Evolutionary conservation across 2,797 vertebrate genomes (phyloP).

Genomic region (Pseudochirops cupreus): DNA sequence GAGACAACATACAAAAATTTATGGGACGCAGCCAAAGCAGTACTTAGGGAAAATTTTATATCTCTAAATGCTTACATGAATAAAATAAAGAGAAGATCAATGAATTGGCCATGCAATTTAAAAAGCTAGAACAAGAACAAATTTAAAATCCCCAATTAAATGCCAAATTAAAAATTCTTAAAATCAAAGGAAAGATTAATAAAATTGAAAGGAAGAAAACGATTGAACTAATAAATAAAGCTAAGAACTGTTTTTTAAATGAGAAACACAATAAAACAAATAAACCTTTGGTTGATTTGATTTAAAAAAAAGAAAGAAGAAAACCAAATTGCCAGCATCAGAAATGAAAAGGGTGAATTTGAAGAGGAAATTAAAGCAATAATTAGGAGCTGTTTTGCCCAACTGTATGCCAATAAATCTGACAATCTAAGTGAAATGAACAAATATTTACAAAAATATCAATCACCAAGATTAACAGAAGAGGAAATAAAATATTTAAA

Average conservation of each 20-base stretch:
- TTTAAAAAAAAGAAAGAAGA: not conserved
- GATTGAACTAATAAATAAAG: not conserved
- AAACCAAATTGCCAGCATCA: not conserved
- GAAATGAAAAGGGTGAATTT: not conserved
- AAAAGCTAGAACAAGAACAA: not conserved
- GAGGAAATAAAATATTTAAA: not conserved
- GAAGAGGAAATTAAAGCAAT: not conserved
- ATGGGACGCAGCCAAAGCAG: not conserved
- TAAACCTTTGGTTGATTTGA: not conserved
- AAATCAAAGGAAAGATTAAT: not conserved
- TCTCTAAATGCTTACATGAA: not conserved
- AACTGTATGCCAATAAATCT: not conserved
- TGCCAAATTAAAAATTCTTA: not conserved
- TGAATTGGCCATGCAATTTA: not conserved
- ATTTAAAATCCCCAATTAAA: not conserved
- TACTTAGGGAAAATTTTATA: no score
- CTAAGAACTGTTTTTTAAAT: not conserved
- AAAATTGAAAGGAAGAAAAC: not conserved
- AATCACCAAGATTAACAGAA: not conserved
- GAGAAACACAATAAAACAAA: not conserved
- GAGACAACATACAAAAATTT: not conserved
- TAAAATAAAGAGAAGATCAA: not conserved
- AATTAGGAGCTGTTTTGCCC: not conserved
- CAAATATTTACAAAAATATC: not conserved
- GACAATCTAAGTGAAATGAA: not conserved